Conservation (phyloP, 2,113 vertebrate genomes). For the Rostratula benghalensis region DNA sequence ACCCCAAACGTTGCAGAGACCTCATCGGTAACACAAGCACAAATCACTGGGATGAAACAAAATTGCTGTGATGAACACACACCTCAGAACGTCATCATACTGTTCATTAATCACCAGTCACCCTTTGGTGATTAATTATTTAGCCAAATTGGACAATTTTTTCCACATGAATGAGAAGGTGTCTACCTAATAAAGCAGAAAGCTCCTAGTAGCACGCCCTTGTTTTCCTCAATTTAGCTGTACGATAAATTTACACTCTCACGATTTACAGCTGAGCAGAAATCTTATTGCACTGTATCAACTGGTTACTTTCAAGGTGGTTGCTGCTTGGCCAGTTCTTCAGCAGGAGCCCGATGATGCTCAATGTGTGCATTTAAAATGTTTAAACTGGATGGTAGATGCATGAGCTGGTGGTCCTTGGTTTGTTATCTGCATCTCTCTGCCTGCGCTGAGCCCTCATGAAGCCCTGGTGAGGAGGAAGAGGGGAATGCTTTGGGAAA, state of each 20-base stretch:
- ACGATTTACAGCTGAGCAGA: conserved; percentile 40
- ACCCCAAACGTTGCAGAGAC: not conserved
- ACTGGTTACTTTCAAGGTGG: conserved; percentile 40
- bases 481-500: not conserved
- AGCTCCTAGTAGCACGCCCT: conserved; percentile 22
- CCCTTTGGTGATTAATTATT: conserved; percentile 22
- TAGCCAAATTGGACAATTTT: conserved; percentile 9
- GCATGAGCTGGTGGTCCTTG: not conserved
- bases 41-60: not conserved
- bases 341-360: conserved; percentile 2
- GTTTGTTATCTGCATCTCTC: not conserved
- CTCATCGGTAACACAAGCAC: not conserved
- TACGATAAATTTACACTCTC: not conserved
- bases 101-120: conserved; percentile 5
- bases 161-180: conserved; percentile 5
- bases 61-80: not conserved
- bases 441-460: rapidly evolving
- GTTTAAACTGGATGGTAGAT: not conserved
- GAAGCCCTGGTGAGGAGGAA: not conserved
- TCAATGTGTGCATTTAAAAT: not conserved
- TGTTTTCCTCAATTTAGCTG: conserved; percentile 49
- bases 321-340: conserved; percentile 25
- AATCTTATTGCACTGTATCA: not conserved
- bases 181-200: conserved; percentile 44
- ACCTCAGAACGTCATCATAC: not conserved